Conservation (phyloP, 2,113 vertebrate genomes). For the Larimichthys crocea region DNA sequence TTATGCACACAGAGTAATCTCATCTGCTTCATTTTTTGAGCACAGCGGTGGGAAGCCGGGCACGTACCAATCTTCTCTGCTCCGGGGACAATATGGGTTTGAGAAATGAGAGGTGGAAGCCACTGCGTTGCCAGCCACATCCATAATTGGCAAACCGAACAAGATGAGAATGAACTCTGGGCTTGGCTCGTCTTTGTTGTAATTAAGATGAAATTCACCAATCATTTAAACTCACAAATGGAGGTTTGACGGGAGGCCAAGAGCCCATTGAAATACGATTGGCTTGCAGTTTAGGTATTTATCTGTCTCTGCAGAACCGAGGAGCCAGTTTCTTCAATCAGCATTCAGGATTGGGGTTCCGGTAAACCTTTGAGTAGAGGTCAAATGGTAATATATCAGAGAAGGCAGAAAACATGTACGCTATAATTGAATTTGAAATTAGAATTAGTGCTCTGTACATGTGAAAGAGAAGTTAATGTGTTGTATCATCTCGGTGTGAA, state of each 20-base stretch:
- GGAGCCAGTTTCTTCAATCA: conserved; percentile 63
- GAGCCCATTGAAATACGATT: conserved; percentile 75
- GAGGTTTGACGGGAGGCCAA: conserved; percentile 82
- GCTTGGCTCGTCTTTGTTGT: conserved; percentile 75
- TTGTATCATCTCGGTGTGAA: not conserved
- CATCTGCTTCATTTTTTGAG: conserved; percentile 73
- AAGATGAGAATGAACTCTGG: conserved; percentile 79
- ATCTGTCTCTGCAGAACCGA: conserved; percentile 61
- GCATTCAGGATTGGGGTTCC: conserved; percentile 61
- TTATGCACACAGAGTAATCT: conserved; percentile 78
- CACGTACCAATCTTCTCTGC: conserved; percentile 80
- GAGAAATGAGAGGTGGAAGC: conserved; percentile 77
- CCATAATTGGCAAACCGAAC: conserved; percentile 77
- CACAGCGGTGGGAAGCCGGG: conserved; percentile 55
- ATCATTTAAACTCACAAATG: conserved; percentile 81
- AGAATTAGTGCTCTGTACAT: not conserved
- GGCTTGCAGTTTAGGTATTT: conserved; percentile 76
- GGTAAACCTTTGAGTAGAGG: conserved; percentile 77
- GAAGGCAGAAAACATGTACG: conserved; percentile 85
- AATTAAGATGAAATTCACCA: conserved; percentile 83
- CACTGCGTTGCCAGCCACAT: conserved; percentile 63
- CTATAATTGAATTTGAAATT: conserved; percentile 39
- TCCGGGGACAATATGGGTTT: conserved; percentile 71
- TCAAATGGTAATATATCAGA: conserved; percentile 86
- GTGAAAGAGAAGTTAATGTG: no score